Evolutionary conservation across 1,140 invertebrate genomes (phyloP).

Genomic region (Bombus superbus): DNA sequence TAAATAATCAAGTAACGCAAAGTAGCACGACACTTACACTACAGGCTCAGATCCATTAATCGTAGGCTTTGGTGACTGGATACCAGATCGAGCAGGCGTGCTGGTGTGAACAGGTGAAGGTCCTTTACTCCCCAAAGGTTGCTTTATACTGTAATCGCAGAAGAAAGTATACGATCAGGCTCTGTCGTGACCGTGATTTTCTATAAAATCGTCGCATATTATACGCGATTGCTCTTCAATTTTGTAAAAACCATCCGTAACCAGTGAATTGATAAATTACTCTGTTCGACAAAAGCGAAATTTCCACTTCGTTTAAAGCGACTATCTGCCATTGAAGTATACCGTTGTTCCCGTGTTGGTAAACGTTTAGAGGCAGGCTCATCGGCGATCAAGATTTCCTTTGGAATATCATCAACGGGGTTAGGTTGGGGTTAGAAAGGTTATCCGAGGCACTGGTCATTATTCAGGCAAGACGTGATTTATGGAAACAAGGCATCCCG

Average conservation of each 20-base stretch:
- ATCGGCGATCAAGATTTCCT: constrained; percentile 26
- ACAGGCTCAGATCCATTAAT: constrained; percentile 78
- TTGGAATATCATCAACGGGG: background rate
- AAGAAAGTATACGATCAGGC: constrained; percentile 41
- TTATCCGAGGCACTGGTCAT: constrained; percentile 32
- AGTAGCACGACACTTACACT: constrained; percentile 71
- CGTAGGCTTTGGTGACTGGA: constrained; percentile 79
- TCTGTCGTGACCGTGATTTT: background rate
- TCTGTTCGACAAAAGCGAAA: background rate
- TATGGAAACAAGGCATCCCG: constrained; percentile 46
- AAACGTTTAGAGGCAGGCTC: constrained; percentile 16
- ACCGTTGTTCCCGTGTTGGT: constrained; percentile 17
- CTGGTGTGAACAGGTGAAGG: constrained; percentile 78
- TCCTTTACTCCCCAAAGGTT: constrained; percentile 78
- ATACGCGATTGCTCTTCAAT: background rate
- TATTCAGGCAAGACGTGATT: constrained; percentile 64
- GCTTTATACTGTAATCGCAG: constrained; percentile 77
- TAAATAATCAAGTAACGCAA: background rate
- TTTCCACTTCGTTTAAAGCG: background rate
- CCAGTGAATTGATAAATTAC: background rate
- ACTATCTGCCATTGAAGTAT: background rate
- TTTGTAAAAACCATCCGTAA: background rate
- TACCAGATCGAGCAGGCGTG: constrained; percentile 76
- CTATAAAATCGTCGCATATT: background rate
- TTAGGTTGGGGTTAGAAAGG: constrained; percentile 36